Base-by-base conservation (phyloP, 2,797 vertebrate species). In the Ctenosaura bakeri region DNA sequence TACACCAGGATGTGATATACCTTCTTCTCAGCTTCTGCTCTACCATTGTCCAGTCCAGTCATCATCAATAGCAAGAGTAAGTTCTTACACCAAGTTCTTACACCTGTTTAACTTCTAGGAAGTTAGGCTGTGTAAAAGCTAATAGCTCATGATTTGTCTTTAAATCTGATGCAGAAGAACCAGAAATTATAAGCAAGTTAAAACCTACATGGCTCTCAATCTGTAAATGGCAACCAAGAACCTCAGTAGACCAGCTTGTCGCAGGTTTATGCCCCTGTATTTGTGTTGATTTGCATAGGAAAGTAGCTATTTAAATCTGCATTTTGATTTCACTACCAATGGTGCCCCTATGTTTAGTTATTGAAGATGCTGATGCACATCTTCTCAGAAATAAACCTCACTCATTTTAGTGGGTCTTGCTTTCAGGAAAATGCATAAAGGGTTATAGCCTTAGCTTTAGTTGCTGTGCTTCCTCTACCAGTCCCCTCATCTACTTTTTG, bases 1-100 rank as follows among this genome's bases (percentile, higher is more conserved):
- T 93, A 94, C 89, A 92, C 89, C n/a, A 35, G 62, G 87, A 89
- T 92, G 73, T 88, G 90, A 90, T 50, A 46, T 88, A 88, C 83
- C 94, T 42, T 16, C 90, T 90, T 81, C 88, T 93, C 76, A 82
- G 77, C 83, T 71, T 80, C 89, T 81, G 89, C 92, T 86, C 24
- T 88, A 74, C 80, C 91, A 81, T 89, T 79, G 29, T 77, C 84
- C 86, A 84, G 29, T 77, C 84, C 86, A 84, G 85, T 85, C 59
- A 90, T 76, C 81, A 76, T 69, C 85, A 89, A 86, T 9, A 46
- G 16, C 56, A 10, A 42, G 6, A 78, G 8, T 42, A 86, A 2
- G 2, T 69, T 35, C 16, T 0, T 59, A 13, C n/a, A 3, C 90
- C 81, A 84, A 91, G 89, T 88, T 59, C 66, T 13, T 59, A 90